Evolutionary conservation across 2,797 vertebrate species (phyloP).

Genomic region (Sebastiscus albofasciatus): DNA sequence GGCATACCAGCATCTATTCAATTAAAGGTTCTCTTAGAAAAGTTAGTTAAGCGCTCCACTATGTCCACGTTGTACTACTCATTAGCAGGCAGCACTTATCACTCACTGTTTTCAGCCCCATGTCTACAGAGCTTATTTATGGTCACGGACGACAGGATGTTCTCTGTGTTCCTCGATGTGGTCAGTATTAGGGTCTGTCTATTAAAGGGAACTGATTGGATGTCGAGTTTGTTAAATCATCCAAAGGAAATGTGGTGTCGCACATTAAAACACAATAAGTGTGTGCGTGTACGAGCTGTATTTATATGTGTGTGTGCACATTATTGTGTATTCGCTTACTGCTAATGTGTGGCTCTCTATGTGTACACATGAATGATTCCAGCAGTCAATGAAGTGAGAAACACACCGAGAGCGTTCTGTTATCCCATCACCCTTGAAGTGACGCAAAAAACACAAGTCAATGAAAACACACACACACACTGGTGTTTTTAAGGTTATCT

Average conservation of each 20-base stretch:
- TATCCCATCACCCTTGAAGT: neutral
- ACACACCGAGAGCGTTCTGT: neutral
- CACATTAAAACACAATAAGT: neutral
- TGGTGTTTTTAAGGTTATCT: neutral
- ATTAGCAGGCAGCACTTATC: neutral
- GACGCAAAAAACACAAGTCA: neutral
- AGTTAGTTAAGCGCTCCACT: conserved; percentile 1
- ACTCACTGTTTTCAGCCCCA: conserved; percentile 3
- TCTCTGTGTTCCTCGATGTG: neutral
- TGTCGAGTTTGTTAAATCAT: neutral
- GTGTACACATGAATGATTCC: neutral
- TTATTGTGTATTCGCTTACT: neutral
- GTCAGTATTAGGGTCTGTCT: neutral
- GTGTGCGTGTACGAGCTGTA: neutral
- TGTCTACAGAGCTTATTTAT: neutral
- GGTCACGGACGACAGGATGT: neutral
- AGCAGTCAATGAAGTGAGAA: neutral
- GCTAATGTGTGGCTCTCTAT: neutral
- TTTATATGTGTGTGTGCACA: neutral
- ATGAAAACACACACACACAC: neutral
- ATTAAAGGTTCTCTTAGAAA: conserved; percentile 28
- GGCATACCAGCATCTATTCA: conserved; percentile 13
- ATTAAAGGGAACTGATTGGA: neutral
- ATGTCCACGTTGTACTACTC: neutral
- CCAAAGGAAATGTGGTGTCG: neutral